Evolutionary conservation across 2,888 invertebrate genomes (phyloP), one percentile per base, ranked within the genome.

Genomic region (Emmelina monodactyla): DNA sequence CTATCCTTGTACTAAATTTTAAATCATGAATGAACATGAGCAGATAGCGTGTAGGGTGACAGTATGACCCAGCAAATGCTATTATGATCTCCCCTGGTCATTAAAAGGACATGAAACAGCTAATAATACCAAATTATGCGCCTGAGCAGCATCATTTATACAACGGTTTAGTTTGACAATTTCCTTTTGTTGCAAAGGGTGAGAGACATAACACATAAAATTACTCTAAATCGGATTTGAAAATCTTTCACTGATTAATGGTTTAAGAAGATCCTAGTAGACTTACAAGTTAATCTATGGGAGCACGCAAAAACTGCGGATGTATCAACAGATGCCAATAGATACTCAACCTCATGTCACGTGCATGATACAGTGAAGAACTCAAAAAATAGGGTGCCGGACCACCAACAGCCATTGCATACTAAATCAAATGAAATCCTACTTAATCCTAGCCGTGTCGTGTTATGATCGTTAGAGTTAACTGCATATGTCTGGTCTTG

Each of bases 381-480:
- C 44, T 51, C 58, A 62, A 69, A 68, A 72, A 73, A 66, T 56
- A 53, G 62, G 64, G 61, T 54, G 55, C 48, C 48, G 52, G 78
- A 76, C 79, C 79, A 79, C 79, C 76, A 25, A 9, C 25, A 25
- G n/a, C 25, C 25, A 25, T 3, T 10, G 25, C 25, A 25, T 7
- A 10, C 57, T 52, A 55, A 61, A 68, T 63, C 61, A 62, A 55
- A 50, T 49, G 39, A 55, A 63, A 73, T 73, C 73, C 67, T 53
- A 44, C 39, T 56, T 75, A 73, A 78, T 75, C 75, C 73, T 40
- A 38, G 34, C 49, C 58, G 62, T 63, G 60, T 62, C 64, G 66
- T 75, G 70, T 78, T 78, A 66, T 76, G 78, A 78, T 75, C 62
- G 65, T 58, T 53, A 68, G 71, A 63, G 67, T 73, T 71, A 62